Evolutionary conservation across 2,888 invertebrate genomes (phyloP), one percentile per base, ranked within the genome.

Genomic region (Crocallis elinguaria): DNA sequence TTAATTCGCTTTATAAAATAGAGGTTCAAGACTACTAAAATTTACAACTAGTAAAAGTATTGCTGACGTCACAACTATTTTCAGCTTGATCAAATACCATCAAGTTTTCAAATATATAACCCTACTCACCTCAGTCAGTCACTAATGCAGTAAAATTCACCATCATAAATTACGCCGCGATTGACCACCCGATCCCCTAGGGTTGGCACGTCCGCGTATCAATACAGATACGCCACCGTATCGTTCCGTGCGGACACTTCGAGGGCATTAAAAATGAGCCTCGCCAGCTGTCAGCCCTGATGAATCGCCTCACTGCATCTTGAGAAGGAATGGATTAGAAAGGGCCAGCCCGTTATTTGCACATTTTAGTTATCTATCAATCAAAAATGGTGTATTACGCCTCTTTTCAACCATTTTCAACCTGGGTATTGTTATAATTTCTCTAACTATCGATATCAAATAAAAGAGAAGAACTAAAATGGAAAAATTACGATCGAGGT

Each of bases 181-280:
- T 86, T 84, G 82, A 79, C 77, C 77, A 77, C 75, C 75, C 67
- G 45, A 71, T 68, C 74, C 78, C 74, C 60, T 64, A 69, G 73
- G 77, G 74, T 63, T 44, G 56, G 73, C 71, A 64, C 71, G 53
- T 64, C 58, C 63, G 50, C 60, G 60, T 67, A 73, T 72, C 74
- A 76, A 71, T 66, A 60, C 42, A 11, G 17, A 37, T 42, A 21
- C 48, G 53, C 29, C 2, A 6, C 48, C 29, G 48, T 52, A 52
- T 52, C 52, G 41, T 27, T 29, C 55, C 54, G 56, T 70, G 65
- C 71, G 78, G 88, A 84, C 86, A 83, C 71, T 66, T 75, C 73
- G 67, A 88, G 79, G 70, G 70, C 74, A 86, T 90, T 88, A 88
- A 89, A 90, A 90, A 90, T 89, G 90, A 80, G 77, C 74, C 66